Base-by-base conservation (phyloP, 2,888 invertebrate species). In the Mythimna impura region DNA sequence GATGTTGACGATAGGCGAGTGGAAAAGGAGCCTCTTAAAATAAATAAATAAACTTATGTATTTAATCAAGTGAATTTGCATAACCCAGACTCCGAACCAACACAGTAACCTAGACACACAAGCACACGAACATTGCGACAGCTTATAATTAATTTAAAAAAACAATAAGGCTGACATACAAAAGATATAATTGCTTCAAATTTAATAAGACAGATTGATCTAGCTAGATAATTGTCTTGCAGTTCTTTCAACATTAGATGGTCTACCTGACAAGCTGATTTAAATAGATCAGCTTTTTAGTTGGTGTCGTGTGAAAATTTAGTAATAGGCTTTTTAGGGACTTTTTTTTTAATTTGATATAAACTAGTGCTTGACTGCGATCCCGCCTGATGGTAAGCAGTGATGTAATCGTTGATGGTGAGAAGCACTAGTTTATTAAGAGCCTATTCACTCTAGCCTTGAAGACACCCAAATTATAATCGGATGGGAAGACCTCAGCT, bases 81-180 rank as follows among this genome's bases (percentile, higher is more conserved):
- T 34, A 64, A 80, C 63, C 9, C 76, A 61, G 63, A 50, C 34
- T 64, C 67, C 63, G 25, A 78, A 80, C 57, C 20, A n/a, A 61
- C 71, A 57, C 54, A 76, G 22, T 30, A 61, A 61, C 40, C 22
- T 4, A 69, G 61, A 81, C 22, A 52, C 34, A 60, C 17, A 17
- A 67, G 40, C 17, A 62, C 64, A 65, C 60, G 43, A 40, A 25
- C n/a, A 9, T 79, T 79, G 50, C 70, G 9, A 57, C 34, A 76
- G 14, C n/a, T n/a, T 66, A 50, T 66, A 63, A 78, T 81, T 78
- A 81, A 76, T 70, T 54, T 8, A 0, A 25, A 61, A 66, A 69
- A 76, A 77, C 66, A 77, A 81, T 66, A 66, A 58, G 7, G 3
- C 36, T 60, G 55, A 34, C 47, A 76, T 34, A 66, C 62, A 63